These are phyloP conservation scores for Stichopus chloronotus DNA, from an alignment of 35 echinoderm and acorn worm genomes.

Conservation along the genomic window DNA sequence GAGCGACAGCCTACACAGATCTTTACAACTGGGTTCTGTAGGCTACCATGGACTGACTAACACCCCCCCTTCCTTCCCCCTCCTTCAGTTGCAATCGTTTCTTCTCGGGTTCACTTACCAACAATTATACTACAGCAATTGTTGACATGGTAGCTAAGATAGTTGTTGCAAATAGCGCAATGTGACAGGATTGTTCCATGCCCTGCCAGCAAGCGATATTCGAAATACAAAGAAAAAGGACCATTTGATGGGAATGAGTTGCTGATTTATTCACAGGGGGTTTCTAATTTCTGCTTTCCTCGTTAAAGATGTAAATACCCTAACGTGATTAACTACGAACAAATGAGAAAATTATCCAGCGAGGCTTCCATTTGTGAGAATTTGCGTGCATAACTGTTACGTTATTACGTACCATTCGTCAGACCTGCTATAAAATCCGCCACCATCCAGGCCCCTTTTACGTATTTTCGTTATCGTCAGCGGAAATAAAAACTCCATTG, in stretches of 20 bases:
- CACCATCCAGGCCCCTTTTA: not conserved
- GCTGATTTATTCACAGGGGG: not conserved
- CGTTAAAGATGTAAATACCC: conserved; percentile 13
- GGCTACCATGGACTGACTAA: no score
- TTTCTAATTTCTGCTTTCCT: not conserved
- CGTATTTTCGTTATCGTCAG: not conserved
- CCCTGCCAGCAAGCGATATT: no score
- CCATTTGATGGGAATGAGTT: not conserved
- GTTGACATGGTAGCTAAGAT: no score
- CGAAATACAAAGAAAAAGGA: no score
- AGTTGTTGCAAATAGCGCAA: no score
- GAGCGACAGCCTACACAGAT: no score
- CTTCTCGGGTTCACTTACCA: no score
- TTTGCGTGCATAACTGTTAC: conserved; percentile 35
- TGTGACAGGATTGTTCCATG: no score
- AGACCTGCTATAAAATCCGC: conserved; percentile 19
- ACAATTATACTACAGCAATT: no score
- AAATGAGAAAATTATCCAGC: conserved; percentile 50
- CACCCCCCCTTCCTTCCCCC: no score
- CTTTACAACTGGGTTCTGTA: no score
- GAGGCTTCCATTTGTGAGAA: conserved; percentile 26
- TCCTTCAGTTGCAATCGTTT: no score
- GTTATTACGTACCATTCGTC: conserved; percentile 21
- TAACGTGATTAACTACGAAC: conserved; percentile 38
- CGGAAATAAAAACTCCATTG: not conserved